phyloP scores from a whole-genome alignment of 2,797 vertebrate species.

The Leucoraja ocellata region DNA sequence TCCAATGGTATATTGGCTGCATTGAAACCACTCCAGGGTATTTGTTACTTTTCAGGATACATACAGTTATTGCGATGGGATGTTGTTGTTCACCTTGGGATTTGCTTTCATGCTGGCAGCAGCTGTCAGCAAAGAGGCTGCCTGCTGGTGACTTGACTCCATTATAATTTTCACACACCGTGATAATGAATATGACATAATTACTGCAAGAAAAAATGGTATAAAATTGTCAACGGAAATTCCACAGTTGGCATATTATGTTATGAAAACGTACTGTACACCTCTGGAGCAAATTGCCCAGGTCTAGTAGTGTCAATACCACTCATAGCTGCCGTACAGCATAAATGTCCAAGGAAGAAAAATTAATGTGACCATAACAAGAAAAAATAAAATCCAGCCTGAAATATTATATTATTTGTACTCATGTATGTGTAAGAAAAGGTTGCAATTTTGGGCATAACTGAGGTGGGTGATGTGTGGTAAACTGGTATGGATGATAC shows the following conservation, averaged over 20 bases:
- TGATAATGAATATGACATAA: constrained; percentile 12
- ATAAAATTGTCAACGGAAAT: background rate
- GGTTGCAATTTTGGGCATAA: background rate
- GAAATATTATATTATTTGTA: background rate
- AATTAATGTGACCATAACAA: too few relatives aligned
- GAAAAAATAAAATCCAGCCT: background rate
- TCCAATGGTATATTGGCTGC: background rate
- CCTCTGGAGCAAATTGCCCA: background rate
- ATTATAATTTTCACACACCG: background rate
- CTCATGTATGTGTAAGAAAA: background rate
- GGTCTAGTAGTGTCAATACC: too few relatives aligned
- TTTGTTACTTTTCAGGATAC: constrained; percentile 28
- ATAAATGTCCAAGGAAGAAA: background rate
- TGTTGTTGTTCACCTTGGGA: constrained; percentile 21
- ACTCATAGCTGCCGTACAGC: background rate
- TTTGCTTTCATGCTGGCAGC: background rate
- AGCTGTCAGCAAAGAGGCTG: background rate
- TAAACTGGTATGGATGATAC: too few relatives aligned
- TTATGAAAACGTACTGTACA: background rate
- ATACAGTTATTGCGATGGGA: constrained; percentile 11
- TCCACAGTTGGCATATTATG: background rate
- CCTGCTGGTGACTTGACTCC: background rate
- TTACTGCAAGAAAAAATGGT: background rate
- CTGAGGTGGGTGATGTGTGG: background rate
- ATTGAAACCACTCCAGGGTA: constrained; percentile 4